Conservation (phyloP, 2,888 invertebrate genomes). For the Drosophila picticornis region DNA sequence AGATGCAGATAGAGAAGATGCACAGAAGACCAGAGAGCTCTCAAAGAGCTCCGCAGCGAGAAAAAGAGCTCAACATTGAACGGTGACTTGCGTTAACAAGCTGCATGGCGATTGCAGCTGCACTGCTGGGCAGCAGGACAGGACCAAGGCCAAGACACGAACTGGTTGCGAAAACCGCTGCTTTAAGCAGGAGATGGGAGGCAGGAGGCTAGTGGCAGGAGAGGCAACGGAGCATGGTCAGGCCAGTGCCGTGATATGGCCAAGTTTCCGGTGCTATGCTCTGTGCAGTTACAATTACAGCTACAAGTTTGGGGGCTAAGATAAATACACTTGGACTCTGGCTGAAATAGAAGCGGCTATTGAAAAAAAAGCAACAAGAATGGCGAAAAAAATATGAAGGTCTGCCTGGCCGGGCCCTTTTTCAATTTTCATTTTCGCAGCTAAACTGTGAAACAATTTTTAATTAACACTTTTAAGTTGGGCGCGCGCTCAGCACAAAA, state of each 20-base stretch:
- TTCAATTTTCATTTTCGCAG: slow-evolving; percentile 84
- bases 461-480: slow-evolving; percentile 83
- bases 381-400: slow-evolving; percentile 55
- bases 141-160: slow-evolving; percentile 39
- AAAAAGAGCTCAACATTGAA: slow-evolving; percentile 33
- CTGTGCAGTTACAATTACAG: slow-evolving; percentile 60
- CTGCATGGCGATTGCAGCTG: slow-evolving; percentile 36
- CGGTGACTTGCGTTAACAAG: slow-evolving; percentile 59
- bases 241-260: slow-evolving; percentile 47
- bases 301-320: slow-evolving; percentile 71
- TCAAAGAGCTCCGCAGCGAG: neutral
- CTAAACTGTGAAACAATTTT: slow-evolving; percentile 84
- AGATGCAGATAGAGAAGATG: slow-evolving; percentile 68
- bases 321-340: slow-evolving; percentile 78
- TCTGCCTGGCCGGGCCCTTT: slow-evolving; percentile 63
- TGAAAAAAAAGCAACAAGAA: slow-evolving; percentile 59
- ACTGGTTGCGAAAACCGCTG: slow-evolving; percentile 23
- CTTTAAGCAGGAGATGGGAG: slow-evolving; percentile 20
- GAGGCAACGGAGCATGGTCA: neutral
- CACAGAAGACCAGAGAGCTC: neutral
- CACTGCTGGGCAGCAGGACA: neutral
- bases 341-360: slow-evolving; percentile 72
- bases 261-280: slow-evolving; percentile 54
- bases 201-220: neutral
- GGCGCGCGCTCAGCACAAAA: slow-evolving; percentile 35